These are phyloP conservation scores for Diachasma alloeum DNA, from an alignment of 1,140 invertebrate species.

Conservation along the genomic window DNA sequence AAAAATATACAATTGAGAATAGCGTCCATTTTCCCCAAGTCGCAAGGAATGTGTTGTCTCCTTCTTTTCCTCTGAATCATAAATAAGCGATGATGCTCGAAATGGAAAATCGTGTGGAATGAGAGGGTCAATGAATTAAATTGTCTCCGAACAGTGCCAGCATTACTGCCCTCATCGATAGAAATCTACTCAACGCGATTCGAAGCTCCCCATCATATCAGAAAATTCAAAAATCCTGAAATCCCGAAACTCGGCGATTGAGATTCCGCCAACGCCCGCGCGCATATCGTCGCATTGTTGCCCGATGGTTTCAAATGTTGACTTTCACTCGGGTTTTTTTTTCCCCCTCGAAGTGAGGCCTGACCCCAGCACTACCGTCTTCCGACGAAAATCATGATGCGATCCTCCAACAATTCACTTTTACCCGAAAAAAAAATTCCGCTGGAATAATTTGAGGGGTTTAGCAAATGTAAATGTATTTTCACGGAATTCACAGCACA, in stretches of 20 bases:
- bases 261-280: neutral
- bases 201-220: no score
- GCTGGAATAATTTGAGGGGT: neutral
- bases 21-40: slow-evolving; percentile 47
- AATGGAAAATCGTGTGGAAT: neutral
- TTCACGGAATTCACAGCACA: slow-evolving; percentile 33
- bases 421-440: neutral
- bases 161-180: no score
- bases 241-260: neutral
- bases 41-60: slow-evolving; percentile 18
- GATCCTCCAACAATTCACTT: neutral
- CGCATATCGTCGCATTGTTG: neutral
- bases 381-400: neutral
- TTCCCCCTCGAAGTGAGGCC: neutral
- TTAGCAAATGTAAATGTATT: no score
- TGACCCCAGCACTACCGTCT: no score
- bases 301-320: neutral
- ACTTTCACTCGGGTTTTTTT: neutral
- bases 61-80: slow-evolving; percentile 4
- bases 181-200: no score
- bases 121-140: slow-evolving; percentile 5
- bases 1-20: slow-evolving; percentile 55
- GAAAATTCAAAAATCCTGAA: no score
- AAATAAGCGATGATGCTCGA: neutral
- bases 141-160: neutral